phyloP scores from a whole-genome alignment of 2,797 vertebrate species.

The Rhabdophis nuchalis region DNA sequence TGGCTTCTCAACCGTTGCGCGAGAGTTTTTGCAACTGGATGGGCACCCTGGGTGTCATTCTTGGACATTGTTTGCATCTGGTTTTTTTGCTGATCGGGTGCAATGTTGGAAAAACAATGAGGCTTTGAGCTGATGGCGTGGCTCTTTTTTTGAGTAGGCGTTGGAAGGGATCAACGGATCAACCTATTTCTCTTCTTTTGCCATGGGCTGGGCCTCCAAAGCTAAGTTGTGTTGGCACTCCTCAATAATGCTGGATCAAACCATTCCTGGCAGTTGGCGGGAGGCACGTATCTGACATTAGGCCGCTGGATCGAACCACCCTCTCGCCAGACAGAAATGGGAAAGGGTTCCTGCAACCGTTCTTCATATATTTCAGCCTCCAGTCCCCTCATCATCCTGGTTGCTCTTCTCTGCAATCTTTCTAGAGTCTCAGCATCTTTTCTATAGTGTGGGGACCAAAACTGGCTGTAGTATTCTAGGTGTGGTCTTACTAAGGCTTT shows the following conservation, averaged over 20 bases:
- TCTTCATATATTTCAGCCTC: no score
- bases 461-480: no score
- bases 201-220: not conserved
- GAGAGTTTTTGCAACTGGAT: not conserved
- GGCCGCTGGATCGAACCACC: not conserved
- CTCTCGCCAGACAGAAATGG: not conserved
- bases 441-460: no score
- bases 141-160: not conserved
- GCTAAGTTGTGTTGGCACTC: not conserved
- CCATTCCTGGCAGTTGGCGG: fast-evolving
- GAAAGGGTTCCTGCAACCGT: no score
- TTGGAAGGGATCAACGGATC: not conserved
- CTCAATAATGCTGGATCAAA: not conserved
- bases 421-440: no score
- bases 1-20: not conserved
- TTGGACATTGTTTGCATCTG: not conserved
- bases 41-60: not conserved
- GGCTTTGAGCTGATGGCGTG: not conserved
- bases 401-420: no score
- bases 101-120: not conserved
- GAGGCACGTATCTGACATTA: fast-evolving
- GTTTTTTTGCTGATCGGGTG: not conserved
- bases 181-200: not conserved
- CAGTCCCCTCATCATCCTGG: no score
- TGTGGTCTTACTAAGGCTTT: no score